Percentiles rank a stretch among this genome's conserved stretches.
These are phyloP conservation scores for Spinus olivaceus DNA, from an alignment of 2,797 vertebrate genomes.

Conservation along the genomic window DNA sequence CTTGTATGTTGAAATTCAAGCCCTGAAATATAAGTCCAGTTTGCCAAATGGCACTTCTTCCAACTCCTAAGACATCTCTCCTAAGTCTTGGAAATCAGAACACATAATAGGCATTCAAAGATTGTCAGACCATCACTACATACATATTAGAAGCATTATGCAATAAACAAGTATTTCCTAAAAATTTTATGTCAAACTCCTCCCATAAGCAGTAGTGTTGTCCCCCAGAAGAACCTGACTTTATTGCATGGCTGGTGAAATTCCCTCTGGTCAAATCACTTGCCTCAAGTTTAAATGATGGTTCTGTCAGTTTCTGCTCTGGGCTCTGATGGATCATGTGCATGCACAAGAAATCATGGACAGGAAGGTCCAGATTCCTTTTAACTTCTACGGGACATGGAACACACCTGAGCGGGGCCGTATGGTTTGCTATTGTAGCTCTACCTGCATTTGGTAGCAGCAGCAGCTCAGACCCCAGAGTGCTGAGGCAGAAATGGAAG, in stretches of 20 bases:
- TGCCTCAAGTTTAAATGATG: background rate
- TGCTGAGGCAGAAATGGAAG: background rate
- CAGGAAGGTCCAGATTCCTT: background rate
- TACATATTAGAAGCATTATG: background rate
- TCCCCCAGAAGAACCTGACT: background rate
- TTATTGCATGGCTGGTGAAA: background rate
- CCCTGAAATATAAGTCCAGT: background rate
- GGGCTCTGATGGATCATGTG: background rate
- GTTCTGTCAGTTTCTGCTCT: background rate
- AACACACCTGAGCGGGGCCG: background rate
- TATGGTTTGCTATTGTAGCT: background rate
- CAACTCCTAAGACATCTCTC: background rate
- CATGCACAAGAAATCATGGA: background rate
- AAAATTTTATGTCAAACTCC: background rate
- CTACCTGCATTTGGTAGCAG: background rate
- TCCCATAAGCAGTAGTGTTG: background rate
- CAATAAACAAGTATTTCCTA: background rate
- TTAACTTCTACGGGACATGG: background rate
- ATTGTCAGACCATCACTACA: background rate
- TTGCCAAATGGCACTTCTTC: background rate
- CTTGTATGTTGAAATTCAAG: background rate
- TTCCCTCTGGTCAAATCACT: background rate
- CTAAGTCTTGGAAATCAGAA: background rate
- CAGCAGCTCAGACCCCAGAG: background rate
- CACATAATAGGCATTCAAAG: background rate